These are phyloP conservation scores for Catostylus mosaicus DNA, from an alignment of 30 jellyfish, hydroid and myxozoan species.

Conservation along the genomic window DNA sequence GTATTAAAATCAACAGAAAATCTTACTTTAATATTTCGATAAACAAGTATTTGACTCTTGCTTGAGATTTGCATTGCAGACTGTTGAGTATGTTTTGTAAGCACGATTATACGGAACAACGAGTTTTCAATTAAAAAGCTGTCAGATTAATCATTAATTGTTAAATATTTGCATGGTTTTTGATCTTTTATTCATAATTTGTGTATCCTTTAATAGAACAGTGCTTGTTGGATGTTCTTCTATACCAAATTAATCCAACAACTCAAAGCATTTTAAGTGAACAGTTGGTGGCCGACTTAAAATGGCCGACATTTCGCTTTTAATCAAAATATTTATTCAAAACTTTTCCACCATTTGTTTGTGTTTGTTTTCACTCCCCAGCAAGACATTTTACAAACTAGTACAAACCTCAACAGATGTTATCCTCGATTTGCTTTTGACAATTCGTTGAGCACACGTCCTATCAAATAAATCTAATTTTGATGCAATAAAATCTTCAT, in stretches of 20 bases:
- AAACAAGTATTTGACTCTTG: background rate
- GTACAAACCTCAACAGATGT: constrained; percentile 40
- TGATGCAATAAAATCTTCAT: background rate
- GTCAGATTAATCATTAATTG: constrained; percentile 16
- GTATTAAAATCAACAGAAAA: background rate
- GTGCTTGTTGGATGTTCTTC: background rate
- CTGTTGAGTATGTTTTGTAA: constrained; percentile 41
- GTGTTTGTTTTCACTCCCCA: constrained; percentile 25
- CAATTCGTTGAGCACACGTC: background rate
- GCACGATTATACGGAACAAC: constrained; percentile 33
- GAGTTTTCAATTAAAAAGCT: constrained; percentile 28
- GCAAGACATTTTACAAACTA: constrained; percentile 20
- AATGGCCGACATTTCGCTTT: background rate
- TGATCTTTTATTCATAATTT: constrained; percentile 41
- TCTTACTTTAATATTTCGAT: background rate
- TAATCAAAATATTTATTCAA: constrained; percentile 18
- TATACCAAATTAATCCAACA: constrained; percentile 28
- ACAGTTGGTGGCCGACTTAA: constrained; percentile 41
- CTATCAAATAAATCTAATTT: constrained; percentile 24
- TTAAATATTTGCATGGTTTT: constrained; percentile 52
- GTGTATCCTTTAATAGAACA: constrained; percentile 32
- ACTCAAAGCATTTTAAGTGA: background rate
- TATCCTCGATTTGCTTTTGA: background rate
- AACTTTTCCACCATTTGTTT: background rate
- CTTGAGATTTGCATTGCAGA: constrained; percentile 4